These are phyloP conservation scores for Nemoura dubitans DNA, from an alignment of 2,888 invertebrate species.

Conservation along the genomic window DNA sequence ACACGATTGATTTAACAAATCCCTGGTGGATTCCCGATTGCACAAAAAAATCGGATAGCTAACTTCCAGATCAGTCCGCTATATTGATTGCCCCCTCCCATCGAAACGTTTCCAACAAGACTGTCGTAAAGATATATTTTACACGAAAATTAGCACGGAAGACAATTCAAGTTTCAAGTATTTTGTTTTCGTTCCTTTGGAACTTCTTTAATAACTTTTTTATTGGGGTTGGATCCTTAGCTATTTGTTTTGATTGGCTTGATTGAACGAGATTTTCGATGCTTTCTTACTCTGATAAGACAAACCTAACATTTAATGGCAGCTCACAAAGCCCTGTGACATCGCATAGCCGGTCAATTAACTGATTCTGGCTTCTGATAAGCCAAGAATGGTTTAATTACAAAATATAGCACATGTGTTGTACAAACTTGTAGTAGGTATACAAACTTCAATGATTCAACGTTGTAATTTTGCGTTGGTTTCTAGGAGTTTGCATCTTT, in stretches of 20 bases:
- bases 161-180: constrained; percentile 4
- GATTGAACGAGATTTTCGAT: background rate
- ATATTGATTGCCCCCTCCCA: background rate
- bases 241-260: background rate
- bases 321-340: background rate
- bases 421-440: too few relatives aligned
- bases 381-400: background rate
- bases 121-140: constrained; percentile 20
- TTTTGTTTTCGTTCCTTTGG: constrained; percentile 21
- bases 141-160: constrained; percentile 32
- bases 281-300: background rate
- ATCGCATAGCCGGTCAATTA: background rate
- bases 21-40: background rate
- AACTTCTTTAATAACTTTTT: constrained; percentile 41
- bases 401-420: background rate
- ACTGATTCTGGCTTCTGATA: background rate
- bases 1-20: background rate
- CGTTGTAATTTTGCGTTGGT: too few relatives aligned
- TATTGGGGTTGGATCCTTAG: constrained; percentile 22
- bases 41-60: background rate
- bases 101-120: background rate
- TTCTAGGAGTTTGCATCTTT: too few relatives aligned
- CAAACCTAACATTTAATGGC: background rate
- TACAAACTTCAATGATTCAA: too few relatives aligned
- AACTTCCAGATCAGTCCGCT: background rate